Evolutionary conservation across 2,113 vertebrate genomes (phyloP).

Genomic region (Psilopogon haemacephalus): DNA sequence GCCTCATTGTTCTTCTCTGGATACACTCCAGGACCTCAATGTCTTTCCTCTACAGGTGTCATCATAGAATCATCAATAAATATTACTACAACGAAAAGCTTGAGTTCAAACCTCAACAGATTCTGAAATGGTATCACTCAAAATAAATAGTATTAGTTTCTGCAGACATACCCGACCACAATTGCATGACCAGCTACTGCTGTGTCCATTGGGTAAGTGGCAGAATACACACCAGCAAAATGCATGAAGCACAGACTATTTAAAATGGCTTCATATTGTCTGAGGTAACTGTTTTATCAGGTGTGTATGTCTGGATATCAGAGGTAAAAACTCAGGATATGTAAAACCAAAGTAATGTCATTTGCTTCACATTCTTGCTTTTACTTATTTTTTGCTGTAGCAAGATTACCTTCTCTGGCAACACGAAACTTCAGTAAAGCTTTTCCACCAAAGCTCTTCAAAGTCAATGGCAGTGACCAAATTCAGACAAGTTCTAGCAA

Average conservation of each 20-base stretch:
- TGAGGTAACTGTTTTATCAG: not conserved
- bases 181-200: not conserved
- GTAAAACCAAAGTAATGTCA: not conserved
- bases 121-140: not conserved
- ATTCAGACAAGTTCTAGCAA: not conserved
- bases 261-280: not conserved
- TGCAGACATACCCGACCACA: not conserved
- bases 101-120: not conserved
- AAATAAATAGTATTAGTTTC: not conserved
- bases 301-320: not conserved
- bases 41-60: no score
- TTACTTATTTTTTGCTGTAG: not conserved
- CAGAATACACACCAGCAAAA: not conserved
- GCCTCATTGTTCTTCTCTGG: no score
- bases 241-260: not conserved
- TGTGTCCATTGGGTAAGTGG: not conserved
- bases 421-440: not conserved
- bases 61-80: not conserved
- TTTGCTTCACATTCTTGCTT: not conserved
- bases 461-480: not conserved
- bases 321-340: not conserved
- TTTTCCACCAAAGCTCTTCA: not conserved
- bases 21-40: no score
- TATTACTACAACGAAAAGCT: not conserved
- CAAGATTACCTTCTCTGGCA: not conserved